Evolutionary conservation across 2,797 vertebrate genomes (phyloP), one percentile per base, ranked within the genome.

Genomic region (Buceros bicornis): DNA sequence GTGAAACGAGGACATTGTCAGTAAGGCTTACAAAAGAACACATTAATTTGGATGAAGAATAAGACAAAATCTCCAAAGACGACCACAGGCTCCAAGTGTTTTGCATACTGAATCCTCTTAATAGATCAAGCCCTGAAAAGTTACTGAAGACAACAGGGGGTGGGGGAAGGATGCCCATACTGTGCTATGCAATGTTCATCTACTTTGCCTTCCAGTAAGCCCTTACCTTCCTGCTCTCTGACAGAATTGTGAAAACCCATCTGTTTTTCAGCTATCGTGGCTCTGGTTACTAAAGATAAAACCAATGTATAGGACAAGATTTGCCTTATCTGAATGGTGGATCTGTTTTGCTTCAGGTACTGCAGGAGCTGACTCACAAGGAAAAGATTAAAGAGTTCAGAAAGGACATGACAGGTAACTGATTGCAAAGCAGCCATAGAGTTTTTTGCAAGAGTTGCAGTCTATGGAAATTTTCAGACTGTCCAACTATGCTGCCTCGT

Each of bases 201-300:
- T 48, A 53, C 67, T 87, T 71, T 81, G 8, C 37, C 58, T 95
- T 82, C 61, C 81, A 65, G 22, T 11, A 51, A 87, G n/a, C 35
- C 51, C 77, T 87, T 51, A 31, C 22, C n/a, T 57, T 76, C 33
- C 43, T 64, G 24, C 42, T 84, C 18, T 48, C 22, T 50, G 61
- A 16, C 5, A 73, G 31, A 16, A 40, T 45, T 90, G 56, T 82
- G 67, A 87, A 90, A 96, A 64, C 12, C 31, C 13, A 5, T 26
- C n/a, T 85, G 61, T 3, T 35, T 79, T 85, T 70, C 13, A 89
- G 64, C 57, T 81, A 20, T 42, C 31, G 79, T 43, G 33, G 28
- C 37, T 94, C 61, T 58, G 31, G 28, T 86, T 84, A 47, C 51
- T 79, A 11, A 69, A 71, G 95, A 89, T 89, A 94, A 93, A 93